These are phyloP conservation scores for Lasiommata megera DNA, from an alignment of 2,888 invertebrate genomes.

Conservation along the genomic window DNA sequence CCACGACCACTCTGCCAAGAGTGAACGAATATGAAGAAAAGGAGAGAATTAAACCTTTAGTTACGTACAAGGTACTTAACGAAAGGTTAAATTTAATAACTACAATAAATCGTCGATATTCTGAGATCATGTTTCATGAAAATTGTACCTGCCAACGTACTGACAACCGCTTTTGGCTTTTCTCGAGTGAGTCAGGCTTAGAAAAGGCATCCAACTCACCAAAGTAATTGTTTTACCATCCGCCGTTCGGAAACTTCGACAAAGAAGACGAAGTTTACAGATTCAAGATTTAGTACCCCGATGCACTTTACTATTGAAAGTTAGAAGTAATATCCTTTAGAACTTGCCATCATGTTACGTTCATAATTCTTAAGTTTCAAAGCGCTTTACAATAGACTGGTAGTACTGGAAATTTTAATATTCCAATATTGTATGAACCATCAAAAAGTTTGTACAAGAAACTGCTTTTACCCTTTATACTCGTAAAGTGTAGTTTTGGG, in stretches of 20 bases:
- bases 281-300: constrained; percentile 29
- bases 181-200: no score
- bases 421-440: constrained; percentile 4
- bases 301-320: constrained; percentile 22
- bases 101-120: no score
- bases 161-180: neutral
- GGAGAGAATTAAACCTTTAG: no score
- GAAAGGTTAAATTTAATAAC: no score
- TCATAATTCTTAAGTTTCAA: constrained; percentile 22
- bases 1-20: no score
- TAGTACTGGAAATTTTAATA: constrained; percentile 7
- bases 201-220: constrained; percentile 6
- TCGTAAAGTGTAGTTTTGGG: neutral
- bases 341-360: constrained; percentile 17
- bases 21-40: no score
- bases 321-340: constrained; percentile 26
- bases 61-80: no score
- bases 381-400: constrained; percentile 12
- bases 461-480: neutral
- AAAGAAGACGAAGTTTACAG: constrained; percentile 28
- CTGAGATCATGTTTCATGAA: no score
- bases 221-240: constrained; percentile 24
- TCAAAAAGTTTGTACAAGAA: neutral
- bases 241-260: constrained; percentile 14
- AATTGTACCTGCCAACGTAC: neutral